Evolutionary conservation across 2,113 vertebrate genomes (phyloP).

Genomic region (Rhizomys pruinosus): DNA sequence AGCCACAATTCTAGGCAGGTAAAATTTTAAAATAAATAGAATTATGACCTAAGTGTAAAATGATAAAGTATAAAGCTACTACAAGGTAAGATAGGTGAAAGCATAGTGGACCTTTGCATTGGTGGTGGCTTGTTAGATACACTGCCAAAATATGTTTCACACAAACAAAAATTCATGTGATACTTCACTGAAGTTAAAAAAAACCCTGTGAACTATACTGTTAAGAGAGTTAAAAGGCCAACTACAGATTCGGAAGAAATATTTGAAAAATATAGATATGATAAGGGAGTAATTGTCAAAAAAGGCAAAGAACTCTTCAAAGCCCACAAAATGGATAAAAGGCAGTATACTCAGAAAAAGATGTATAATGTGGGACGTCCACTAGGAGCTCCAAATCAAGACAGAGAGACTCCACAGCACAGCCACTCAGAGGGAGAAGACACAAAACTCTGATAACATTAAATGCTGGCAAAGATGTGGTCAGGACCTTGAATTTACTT

Average conservation of each 20-base stretch:
- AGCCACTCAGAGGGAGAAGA: neutral
- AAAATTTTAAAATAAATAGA: neutral
- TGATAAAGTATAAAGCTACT: neutral
- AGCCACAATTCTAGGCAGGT: neutral
- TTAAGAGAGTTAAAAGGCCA: constrained; percentile 20
- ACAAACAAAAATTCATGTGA: neutral
- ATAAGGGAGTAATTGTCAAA: neutral
- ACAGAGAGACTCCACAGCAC: neutral
- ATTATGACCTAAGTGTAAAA: constrained; percentile 23
- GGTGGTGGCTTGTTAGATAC: neutral
- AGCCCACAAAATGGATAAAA: neutral
- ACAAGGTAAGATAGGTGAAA: neutral
- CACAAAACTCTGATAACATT: neutral
- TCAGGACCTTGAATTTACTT: neutral
- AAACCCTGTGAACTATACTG: constrained; percentile 22
- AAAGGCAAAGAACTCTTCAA: neutral
- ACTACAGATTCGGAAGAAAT: neutral
- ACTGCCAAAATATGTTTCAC: neutral
- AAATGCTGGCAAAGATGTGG: neutral
- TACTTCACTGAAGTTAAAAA: neutral
- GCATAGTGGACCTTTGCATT: neutral
- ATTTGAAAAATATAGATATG: constrained; percentile 13
- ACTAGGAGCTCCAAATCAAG: constrained; percentile 8
- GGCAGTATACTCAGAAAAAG: constrained; percentile 26
- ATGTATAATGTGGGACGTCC: neutral